A percentile compares a stretch with the other conserved stretches of the same genome.
Conservation (phyloP, 1,140 invertebrate genomes). For the Megalonaias nervosa region DNA sequence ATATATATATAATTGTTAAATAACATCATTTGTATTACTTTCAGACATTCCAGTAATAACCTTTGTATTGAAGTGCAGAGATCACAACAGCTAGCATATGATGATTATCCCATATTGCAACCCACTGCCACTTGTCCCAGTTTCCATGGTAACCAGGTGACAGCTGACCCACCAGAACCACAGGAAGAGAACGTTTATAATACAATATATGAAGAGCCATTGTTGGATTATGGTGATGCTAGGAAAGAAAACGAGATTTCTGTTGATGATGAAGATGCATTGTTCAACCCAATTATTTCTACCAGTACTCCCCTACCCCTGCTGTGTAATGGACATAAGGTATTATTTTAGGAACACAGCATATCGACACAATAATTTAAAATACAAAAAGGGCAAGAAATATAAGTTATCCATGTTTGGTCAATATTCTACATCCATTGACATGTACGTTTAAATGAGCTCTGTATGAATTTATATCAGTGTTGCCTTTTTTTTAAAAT, state of each 20-base stretch:
- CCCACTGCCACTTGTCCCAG: too few species aligned
- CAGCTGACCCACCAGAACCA: too few species aligned
- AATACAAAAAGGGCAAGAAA: too few species aligned
- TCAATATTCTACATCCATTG: too few species aligned
- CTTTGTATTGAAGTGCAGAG: constrained; percentile 52
- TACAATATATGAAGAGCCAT: too few species aligned
- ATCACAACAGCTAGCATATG: constrained; percentile 21
- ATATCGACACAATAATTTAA: too few species aligned
- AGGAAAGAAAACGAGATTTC: constrained; percentile 46
- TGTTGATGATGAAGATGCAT: constrained; percentile 41
- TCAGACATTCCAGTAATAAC: constrained; percentile 45
- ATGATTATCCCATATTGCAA: constrained; percentile 35
- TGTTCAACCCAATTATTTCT: constrained; percentile 36
- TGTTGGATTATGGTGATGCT: constrained; percentile 34
- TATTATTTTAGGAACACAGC: constrained; percentile 6
- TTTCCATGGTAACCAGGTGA: too few species aligned
- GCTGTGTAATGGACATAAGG: constrained; percentile 49
- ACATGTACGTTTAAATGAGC: too few species aligned
- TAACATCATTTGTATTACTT: constrained; percentile 29
- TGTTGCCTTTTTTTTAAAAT: too few species aligned
- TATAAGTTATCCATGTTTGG: too few species aligned
- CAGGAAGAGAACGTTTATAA: too few species aligned
- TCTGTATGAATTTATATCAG: too few species aligned
- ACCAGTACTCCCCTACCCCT: constrained; percentile 53
- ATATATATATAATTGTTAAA: not conserved